phyloP scores from a whole-genome alignment of 2,888 invertebrate species.

The Rhopalosiphum nymphaeae region DNA sequence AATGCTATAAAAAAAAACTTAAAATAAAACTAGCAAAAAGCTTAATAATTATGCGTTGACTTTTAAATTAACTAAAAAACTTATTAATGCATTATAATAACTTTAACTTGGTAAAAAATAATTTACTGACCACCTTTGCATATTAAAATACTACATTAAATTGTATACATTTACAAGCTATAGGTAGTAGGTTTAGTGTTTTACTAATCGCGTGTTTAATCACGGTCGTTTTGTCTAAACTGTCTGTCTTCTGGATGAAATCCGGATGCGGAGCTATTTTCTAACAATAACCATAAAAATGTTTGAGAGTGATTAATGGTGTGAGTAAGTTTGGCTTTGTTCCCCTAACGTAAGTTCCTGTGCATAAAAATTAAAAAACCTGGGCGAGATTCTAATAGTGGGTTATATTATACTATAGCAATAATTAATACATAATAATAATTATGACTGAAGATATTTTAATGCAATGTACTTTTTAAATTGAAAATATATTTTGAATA shows the following conservation, averaged over 20 bases:
- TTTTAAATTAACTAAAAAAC: no score
- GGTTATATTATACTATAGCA: neutral
- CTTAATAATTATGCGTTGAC: no score
- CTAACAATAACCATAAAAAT: conserved; percentile 27
- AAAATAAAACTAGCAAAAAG: no score
- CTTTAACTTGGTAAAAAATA: no score
- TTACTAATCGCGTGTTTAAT: neutral
- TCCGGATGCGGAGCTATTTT: neutral
- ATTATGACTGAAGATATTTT: neutral
- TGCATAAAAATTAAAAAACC: neutral
- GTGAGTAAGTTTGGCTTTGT: conserved; percentile 17
- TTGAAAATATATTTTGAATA: neutral
- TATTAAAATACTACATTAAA: no score
- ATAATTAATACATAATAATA: neutral
- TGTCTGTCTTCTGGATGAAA: neutral
- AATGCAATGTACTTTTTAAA: neutral
- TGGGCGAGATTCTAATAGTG: neutral
- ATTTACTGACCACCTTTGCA: no score
- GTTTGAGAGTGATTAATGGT: conserved; percentile 19
- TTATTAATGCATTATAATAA: no score
- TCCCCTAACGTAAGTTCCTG: neutral
- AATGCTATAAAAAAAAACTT: no score
- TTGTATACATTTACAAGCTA: neutral
- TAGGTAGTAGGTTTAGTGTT: neutral
- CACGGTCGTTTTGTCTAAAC: neutral